Percentiles rank a stretch among this genome's conserved stretches.
These are phyloP conservation scores for Morpho deidamia DNA, from an alignment of 2,888 invertebrate genomes.

Conservation along the genomic window DNA sequence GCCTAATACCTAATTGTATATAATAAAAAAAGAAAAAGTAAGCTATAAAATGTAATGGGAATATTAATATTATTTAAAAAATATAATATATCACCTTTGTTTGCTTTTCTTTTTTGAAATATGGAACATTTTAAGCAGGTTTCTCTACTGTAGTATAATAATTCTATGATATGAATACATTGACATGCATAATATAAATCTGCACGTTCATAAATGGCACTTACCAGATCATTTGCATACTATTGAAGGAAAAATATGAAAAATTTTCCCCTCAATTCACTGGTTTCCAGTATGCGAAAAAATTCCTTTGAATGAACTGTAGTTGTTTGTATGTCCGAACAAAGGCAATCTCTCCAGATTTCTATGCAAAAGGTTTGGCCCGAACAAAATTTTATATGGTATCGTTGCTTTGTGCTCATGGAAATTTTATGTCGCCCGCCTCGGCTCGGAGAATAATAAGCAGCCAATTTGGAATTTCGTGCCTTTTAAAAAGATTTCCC, in stretches of 20 bases:
- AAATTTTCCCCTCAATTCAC: slow-evolving; percentile 24
- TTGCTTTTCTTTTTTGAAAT: no score
- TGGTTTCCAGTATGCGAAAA: slow-evolving; percentile 28
- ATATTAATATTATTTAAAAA: no score
- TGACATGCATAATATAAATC: neutral
- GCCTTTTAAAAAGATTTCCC: slow-evolving; percentile 31
- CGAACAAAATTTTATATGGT: slow-evolving; percentile 54
- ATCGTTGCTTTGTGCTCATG: slow-evolving; percentile 58
- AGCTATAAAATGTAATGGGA: no score
- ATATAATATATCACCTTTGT: no score
- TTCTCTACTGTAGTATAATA: no score
- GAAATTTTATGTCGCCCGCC: slow-evolving; percentile 46
- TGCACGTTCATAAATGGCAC: slow-evolving; percentile 4
- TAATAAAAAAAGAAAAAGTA: no score
- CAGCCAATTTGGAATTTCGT: slow-evolving; percentile 39
- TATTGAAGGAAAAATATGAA: slow-evolving; percentile 17
- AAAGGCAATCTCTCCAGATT: slow-evolving; percentile 61
- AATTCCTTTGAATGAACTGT: slow-evolving; percentile 52
- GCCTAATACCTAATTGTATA: no score
- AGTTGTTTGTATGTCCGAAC: slow-evolving; percentile 60
- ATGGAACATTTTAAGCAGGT: no score
- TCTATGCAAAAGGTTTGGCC: slow-evolving; percentile 56
- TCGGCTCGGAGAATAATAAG: slow-evolving; percentile 38
- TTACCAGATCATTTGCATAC: slow-evolving; percentile 11
- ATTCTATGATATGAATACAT: neutral